phyloP scores from a whole-genome alignment of 2,797 vertebrate genomes.

The Geotrypetes seraphini region DNA sequence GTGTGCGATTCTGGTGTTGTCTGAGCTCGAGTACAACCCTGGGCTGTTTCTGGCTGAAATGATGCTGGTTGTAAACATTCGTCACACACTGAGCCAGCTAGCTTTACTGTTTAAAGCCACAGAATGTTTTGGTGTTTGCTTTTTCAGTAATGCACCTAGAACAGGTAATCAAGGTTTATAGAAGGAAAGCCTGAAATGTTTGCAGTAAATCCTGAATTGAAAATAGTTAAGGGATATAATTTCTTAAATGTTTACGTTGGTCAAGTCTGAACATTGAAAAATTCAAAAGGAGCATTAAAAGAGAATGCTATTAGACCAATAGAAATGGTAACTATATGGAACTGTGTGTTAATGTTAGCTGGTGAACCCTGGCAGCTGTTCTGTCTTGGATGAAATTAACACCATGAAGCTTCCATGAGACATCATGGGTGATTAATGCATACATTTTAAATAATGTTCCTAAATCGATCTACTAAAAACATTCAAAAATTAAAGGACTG shows the following conservation, averaged over 20 bases:
- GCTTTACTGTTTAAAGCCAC: constrained; percentile 15
- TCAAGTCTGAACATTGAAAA: too few species aligned
- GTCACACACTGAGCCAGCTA: neutral
- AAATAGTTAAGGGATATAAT: neutral
- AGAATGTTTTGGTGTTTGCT: neutral
- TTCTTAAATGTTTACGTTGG: too few species aligned
- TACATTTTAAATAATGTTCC: neutral
- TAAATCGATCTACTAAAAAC: too few species aligned
- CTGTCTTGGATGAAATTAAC: constrained; percentile 13
- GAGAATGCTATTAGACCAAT: constrained; percentile 12
- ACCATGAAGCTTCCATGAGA: neutral
- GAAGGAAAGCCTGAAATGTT: constrained; percentile 16
- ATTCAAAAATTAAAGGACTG: too few species aligned
- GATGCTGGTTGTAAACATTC: neutral
- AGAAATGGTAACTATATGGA: neutral
- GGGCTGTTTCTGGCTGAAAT: constrained; percentile 2
- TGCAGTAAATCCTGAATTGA: neutral
- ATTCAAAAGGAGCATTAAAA: too few species aligned
- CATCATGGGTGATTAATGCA: neutral
- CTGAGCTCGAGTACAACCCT: neutral
- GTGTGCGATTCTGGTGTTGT: constrained; percentile 4
- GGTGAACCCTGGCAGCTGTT: constrained; percentile 21
- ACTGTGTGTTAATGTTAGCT: neutral
- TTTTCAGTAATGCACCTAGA: too few species aligned
- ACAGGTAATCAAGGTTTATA: too few species aligned